Conservation (phyloP, 2,797 vertebrate genomes). For the Morelia viridis region DNA sequence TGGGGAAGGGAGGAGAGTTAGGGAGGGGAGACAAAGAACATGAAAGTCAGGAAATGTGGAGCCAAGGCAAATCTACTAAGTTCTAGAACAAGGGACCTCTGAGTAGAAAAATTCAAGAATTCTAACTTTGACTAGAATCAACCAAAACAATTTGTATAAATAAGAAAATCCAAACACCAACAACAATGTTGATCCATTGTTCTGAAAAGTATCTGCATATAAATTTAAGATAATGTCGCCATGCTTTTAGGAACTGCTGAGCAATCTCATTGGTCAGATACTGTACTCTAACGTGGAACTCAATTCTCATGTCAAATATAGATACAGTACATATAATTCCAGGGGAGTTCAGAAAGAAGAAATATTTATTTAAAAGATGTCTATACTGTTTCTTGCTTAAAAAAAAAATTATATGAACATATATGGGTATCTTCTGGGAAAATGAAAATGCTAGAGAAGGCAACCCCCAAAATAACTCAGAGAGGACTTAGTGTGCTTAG, state of each 20-base stretch:
- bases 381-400: neutral
- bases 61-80: neutral
- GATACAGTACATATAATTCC: neutral
- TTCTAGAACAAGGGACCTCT: neutral
- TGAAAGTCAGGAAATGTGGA: neutral
- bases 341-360: neutral
- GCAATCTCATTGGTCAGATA: neutral
- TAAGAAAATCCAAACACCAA: neutral
- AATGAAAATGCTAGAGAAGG: neutral
- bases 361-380: neutral
- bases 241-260: neutral
- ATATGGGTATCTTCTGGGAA: neutral
- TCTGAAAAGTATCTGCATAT: neutral
- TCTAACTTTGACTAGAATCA: neutral
- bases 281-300: neutral
- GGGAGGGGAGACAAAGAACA: neutral
- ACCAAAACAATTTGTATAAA: conserved; percentile 10
- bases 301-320: neutral
- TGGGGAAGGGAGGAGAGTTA: conserved; percentile 10
- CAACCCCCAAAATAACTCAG: neutral
- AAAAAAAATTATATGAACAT: neutral
- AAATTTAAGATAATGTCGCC: neutral
- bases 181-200: neutral
- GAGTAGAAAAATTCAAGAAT: neutral
- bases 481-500: neutral